A percentile compares a stretch with the other conserved stretches of the same genome.
phyloP scores from a whole-genome alignment of 53 echinoderm and acorn worm species.

The Actinopyga echinites region DNA sequence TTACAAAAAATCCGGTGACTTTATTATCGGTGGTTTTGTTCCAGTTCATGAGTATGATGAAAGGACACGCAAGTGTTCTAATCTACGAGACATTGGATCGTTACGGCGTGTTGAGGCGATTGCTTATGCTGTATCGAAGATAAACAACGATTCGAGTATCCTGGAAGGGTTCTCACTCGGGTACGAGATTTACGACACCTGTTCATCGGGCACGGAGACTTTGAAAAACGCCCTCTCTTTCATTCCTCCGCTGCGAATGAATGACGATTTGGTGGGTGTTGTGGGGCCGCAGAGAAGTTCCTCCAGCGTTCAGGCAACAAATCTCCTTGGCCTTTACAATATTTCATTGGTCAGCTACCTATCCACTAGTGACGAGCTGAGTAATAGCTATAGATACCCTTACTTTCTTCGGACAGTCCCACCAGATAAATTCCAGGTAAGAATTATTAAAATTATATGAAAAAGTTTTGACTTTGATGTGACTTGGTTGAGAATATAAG shows the following conservation, averaged over 20 bases:
- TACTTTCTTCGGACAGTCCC: constrained; percentile 88
- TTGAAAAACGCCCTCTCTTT: constrained; percentile 73
- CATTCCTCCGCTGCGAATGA: constrained; percentile 60
- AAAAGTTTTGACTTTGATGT: too few relatives aligned
- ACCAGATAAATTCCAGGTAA: constrained; percentile 82
- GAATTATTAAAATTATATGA: too few relatives aligned
- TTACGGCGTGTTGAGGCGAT: constrained; percentile 85
- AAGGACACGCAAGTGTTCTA: constrained; percentile 54
- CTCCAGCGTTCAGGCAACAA: constrained; percentile 86
- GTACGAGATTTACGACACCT: constrained; percentile 91
- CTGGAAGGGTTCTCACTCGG: constrained; percentile 71
- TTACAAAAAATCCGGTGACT: constrained; percentile 70
- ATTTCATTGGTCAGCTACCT: constrained; percentile 88
- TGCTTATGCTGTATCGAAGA: constrained; percentile 63
- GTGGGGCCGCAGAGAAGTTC: constrained; percentile 91
- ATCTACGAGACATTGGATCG: constrained; percentile 53
- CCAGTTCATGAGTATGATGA: constrained; percentile 78
- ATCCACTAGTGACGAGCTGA: constrained; percentile 86
- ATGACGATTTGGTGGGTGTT: constrained; percentile 63
- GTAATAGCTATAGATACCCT: constrained; percentile 72
- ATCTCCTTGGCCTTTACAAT: constrained; percentile 75
- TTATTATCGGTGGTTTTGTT: constrained; percentile 82
- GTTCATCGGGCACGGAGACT: constrained; percentile 68
- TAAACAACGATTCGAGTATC: constrained; percentile 66
- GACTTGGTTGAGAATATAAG: too few relatives aligned